Percentiles rank a stretch among this genome's conserved stretches.
Conservation (phyloP, 2,888 invertebrate genomes). For the Acanthococcus lagerstroemiae region DNA sequence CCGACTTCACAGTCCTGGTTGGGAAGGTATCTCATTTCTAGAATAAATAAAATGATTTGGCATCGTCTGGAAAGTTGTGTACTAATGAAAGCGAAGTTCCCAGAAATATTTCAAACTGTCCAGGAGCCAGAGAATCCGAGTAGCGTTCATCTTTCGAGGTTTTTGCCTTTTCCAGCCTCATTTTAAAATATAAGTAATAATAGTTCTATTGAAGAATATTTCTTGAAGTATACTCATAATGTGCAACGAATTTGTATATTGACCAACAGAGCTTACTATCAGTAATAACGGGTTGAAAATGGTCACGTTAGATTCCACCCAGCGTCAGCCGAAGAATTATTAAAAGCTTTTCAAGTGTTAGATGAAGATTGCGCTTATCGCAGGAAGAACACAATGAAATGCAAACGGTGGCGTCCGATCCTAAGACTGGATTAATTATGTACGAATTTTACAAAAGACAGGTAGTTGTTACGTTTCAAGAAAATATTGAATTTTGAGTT, state of each 20-base stretch:
- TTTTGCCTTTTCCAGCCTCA: conserved; percentile 65
- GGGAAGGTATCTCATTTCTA: too few relatives aligned
- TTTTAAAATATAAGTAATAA: conserved; percentile 74
- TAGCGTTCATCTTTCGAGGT: conserved; percentile 61
- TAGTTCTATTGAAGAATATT: too few relatives aligned
- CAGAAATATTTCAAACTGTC: conserved; percentile 73
- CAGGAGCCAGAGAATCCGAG: conserved; percentile 72
- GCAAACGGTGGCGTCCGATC: conserved; percentile 55
- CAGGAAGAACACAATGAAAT: conserved; percentile 87
- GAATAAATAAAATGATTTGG: too few relatives aligned
- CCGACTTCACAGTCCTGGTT: too few relatives aligned
- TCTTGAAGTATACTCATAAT: too few relatives aligned
- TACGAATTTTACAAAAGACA: conserved; percentile 83
- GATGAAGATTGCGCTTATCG: conserved; percentile 72
- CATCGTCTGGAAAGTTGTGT: conserved; percentile 77
- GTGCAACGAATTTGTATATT: too few relatives aligned
- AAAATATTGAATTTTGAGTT: too few relatives aligned
- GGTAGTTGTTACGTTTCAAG: too few relatives aligned
- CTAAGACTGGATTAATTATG: conserved; percentile 68
- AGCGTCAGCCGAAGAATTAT: conserved; percentile 67
- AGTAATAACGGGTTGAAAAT: neutral
- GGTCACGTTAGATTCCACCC: conserved; percentile 67
- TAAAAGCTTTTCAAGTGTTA: conserved; percentile 74
- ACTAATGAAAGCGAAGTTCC: conserved; percentile 82
- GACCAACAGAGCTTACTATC: neutral